Base-by-base conservation (phyloP, 2,797 vertebrate species). In the Smutsia temminckii region DNA sequence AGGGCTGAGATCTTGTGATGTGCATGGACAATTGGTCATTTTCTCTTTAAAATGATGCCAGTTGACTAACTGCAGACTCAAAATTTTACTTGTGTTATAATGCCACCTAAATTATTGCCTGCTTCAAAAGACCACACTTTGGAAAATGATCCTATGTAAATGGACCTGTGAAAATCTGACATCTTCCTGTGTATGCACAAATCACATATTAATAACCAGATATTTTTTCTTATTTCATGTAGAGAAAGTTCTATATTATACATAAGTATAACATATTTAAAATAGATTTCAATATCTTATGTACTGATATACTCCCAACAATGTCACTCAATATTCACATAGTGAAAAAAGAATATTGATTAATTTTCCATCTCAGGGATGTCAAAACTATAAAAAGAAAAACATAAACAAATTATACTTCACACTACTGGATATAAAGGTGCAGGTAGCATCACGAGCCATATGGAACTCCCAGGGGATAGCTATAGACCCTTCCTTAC, bases 401-500 rank as follows among this genome's bases (percentile, higher is more conserved):
- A 59, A 81, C 2, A 21, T 84, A 94, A 84, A 92, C 25, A 92
- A 55, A 90, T 66, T 89, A 59, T 93, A 83, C 37, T 66, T 94
- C 94, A 88, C 66, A 90, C 53, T 40, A 78, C 55, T 72, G 23
- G 95, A 32, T 63, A 95, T 87, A 96, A 96, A 97, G 49, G 79
- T 97, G 57, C 14, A 97, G 64, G 93, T 96, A 86, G 88, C 16
- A 55, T 37, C 25, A 20, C 11, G 71, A 95, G 68, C 85, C 95
- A 96, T 94, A 42, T 98, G 95, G 94, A 97, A 89, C 49, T 97
- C 57, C 49, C 77, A 97, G 57, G 42, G 63, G 90, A 96, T 93
- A 61, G 42, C 94, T 90, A 4, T 0, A 77, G 95, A 96, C 75
- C 72, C 51, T 49, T 34, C 55, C 4, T 49, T n/a, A 75, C 11